These are phyloP conservation scores for Thamnophis elegans DNA, from an alignment of 2,797 vertebrate species.

Conservation along the genomic window DNA sequence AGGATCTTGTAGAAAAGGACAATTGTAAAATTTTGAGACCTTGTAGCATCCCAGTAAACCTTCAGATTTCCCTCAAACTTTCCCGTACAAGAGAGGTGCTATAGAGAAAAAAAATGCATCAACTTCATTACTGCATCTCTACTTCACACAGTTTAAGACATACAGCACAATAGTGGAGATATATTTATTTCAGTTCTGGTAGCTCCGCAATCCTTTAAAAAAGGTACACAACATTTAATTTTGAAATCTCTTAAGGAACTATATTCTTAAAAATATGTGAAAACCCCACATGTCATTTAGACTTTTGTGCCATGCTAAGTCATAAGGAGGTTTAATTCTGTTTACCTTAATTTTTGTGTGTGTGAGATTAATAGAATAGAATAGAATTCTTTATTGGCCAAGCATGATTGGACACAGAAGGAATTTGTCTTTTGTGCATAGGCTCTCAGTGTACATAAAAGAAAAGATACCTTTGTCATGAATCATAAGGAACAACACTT, in stretches of 20 bases:
- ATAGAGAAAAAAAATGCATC: not conserved
- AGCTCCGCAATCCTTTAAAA: not conserved
- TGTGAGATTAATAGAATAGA: not conserved
- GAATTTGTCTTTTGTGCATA: too few relatives aligned
- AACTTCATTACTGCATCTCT: not conserved
- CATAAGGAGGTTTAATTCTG: not conserved
- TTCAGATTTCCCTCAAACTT: not conserved
- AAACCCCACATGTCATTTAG: not conserved
- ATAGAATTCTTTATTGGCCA: too few relatives aligned
- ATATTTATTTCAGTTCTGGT: not conserved
- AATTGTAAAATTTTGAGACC: not conserved
- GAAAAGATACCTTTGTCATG: too few relatives aligned
- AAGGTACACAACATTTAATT: not conserved
- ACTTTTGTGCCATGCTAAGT: not conserved
- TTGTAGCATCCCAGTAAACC: not conserved
- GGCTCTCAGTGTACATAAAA: too few relatives aligned
- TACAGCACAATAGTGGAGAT: not conserved
- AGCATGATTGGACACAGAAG: too few relatives aligned
- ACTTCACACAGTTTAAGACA: too few relatives aligned
- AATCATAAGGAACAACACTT: too few relatives aligned
- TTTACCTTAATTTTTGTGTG: not conserved
- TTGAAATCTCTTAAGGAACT: not conserved
- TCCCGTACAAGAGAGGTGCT: not conserved
- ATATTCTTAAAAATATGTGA: not conserved
- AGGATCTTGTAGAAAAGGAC: not conserved